Conservation (phyloP, 64 coral and sea anemone genomes). For the Catalaphyllia jardinei region DNA sequence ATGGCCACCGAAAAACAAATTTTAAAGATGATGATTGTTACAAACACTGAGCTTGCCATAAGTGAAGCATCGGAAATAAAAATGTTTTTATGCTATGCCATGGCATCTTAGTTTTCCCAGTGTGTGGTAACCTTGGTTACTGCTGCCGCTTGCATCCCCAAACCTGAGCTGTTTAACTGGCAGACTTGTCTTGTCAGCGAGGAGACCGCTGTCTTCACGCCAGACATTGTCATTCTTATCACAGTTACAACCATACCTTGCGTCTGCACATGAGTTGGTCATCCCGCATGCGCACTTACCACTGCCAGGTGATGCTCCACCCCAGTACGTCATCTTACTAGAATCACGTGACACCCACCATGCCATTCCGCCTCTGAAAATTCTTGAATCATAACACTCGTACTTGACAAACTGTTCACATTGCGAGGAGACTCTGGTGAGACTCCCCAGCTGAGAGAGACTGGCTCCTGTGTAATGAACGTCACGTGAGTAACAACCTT, state of each 20-base stretch:
- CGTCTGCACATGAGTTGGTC: neutral
- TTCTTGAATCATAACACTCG: neutral
- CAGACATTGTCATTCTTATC: neutral
- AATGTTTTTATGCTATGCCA: neutral
- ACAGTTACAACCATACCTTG: neutral
- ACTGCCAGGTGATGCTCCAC: slow-evolving; percentile 6
- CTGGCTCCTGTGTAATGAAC: slow-evolving; percentile 9
- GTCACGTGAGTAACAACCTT: slow-evolving; percentile 4
- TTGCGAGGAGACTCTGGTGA: neutral
- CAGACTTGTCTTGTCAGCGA: neutral
- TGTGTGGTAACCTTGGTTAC: neutral
- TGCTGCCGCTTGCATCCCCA: neutral
- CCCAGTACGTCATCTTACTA: slow-evolving; percentile 3
- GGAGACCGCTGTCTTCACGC: slow-evolving; percentile 5
- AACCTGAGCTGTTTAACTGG: slow-evolving; percentile 18
- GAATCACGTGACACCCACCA: slow-evolving; percentile 18
- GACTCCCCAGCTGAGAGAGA: neutral
- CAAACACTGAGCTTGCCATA: too few relatives aligned
- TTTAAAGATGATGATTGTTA: too few relatives aligned
- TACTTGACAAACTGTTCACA: slow-evolving; percentile 24
- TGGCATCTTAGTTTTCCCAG: neutral
- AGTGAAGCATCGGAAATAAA: neutral
- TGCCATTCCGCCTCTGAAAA: too few relatives aligned
- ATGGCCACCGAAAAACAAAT: too few relatives aligned
- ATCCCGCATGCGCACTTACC: slow-evolving; percentile 3